phyloP scores from a whole-genome alignment of 1,140 invertebrate genomes.

The Atta cephalotes region DNA sequence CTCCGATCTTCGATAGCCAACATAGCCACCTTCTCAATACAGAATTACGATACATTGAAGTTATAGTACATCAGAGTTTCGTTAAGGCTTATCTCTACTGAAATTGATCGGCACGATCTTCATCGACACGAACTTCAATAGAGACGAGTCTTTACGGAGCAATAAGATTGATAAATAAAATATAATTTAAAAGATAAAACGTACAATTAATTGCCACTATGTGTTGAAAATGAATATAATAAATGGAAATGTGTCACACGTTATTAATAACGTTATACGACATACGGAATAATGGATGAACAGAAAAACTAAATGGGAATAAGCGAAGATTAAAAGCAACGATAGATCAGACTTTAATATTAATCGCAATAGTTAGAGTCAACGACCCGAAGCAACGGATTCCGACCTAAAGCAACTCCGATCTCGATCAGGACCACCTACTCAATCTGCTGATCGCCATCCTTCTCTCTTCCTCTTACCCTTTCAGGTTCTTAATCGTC shows the following conservation, averaged over 20 bases:
- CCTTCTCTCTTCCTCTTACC: not conserved
- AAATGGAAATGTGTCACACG: not conserved
- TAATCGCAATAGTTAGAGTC: slow-evolving; percentile 33
- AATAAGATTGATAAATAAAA: not conserved
- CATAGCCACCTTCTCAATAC: slow-evolving; percentile 20
- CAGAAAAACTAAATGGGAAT: not conserved
- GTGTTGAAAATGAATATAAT: not conserved
- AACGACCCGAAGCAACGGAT: slow-evolving; percentile 24
- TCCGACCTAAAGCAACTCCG: slow-evolving; percentile 57
- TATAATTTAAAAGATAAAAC: not conserved
- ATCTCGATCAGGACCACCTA: slow-evolving; percentile 54
- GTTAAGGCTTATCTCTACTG: not conserved
- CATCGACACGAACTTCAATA: no score
- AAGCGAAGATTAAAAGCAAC: not conserved
- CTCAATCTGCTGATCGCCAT: slow-evolving; percentile 35
- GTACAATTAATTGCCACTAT: not conserved
- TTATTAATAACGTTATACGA: not conserved
- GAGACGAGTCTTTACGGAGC: no score
- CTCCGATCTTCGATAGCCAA: slow-evolving; percentile 7
- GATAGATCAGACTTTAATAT: not conserved
- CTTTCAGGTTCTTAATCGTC: slow-evolving; percentile 64
- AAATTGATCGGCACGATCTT: no score
- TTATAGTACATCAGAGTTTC: not conserved
- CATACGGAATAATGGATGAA: not conserved
- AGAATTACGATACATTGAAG: slow-evolving; percentile 18